Evolutionary conservation across 53 echinoderm and acorn worm genomes (phyloP).

Genomic region (Echinometra lucunter): DNA sequence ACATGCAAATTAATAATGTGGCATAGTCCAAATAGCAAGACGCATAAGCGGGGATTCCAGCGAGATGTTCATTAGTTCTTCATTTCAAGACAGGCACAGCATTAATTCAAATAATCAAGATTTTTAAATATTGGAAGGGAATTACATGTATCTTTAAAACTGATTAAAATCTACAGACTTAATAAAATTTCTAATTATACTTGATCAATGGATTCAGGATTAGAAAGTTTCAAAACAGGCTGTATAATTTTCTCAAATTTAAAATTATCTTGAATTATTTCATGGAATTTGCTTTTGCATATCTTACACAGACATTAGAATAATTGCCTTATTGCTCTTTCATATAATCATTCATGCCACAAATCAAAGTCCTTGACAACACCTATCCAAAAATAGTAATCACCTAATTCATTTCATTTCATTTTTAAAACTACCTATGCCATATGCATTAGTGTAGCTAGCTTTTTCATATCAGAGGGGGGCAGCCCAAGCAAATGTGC

Average conservation of each 20-base stretch:
- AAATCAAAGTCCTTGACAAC: too few relatives aligned
- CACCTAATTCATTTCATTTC: neutral
- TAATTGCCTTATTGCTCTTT: neutral
- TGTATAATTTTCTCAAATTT: neutral
- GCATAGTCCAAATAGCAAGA: conserved; percentile 29
- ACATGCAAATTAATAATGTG: conserved; percentile 23
- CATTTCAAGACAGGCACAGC: conserved; percentile 55
- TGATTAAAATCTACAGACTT: too few relatives aligned
- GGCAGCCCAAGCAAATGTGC: neutral
- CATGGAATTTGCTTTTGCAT: neutral
- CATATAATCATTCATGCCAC: neutral
- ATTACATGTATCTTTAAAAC: too few relatives aligned
- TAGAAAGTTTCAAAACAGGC: neutral
- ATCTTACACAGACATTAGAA: neutral
- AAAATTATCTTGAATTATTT: neutral
- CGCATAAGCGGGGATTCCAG: neutral
- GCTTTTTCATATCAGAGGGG: neutral
- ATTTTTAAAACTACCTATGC: neutral
- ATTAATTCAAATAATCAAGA: neutral
- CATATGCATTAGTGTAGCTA: neutral
- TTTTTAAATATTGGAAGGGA: neutral
- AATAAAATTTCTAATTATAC: too few relatives aligned
- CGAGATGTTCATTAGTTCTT: neutral
- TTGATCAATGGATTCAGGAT: too few relatives aligned
- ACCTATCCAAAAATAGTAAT: too few relatives aligned